A percentile compares a stretch with the other conserved stretches of the same genome.
These are phyloP conservation scores for Volucella bombylans DNA, from an alignment of 2,888 invertebrate genomes.

Conservation along the genomic window DNA sequence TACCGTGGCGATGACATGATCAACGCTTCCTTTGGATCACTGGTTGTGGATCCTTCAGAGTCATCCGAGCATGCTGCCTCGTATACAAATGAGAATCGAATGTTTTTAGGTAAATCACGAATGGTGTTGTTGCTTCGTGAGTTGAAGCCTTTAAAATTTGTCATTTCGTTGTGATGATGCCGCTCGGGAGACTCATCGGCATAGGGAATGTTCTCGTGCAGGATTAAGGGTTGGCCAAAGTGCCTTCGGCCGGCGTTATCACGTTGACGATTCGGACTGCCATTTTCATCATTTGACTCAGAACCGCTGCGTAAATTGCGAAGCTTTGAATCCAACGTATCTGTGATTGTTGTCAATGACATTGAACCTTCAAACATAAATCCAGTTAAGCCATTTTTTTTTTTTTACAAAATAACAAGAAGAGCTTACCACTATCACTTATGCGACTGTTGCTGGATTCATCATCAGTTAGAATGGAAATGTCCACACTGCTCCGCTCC, in stretches of 20 bases:
- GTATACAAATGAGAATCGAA: constrained; percentile 79
- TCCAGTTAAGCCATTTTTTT: constrained; percentile 22
- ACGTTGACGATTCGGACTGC: constrained; percentile 81
- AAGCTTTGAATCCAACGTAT: constrained; percentile 92
- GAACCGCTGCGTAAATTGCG: constrained; percentile 88
- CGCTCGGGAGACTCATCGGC: constrained; percentile 87
- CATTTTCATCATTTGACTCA: constrained; percentile 84
- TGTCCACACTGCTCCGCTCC: constrained; percentile 80
- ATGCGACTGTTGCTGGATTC: constrained; percentile 81
- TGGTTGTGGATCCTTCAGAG: constrained; percentile 81
- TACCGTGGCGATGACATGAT: constrained; percentile 81
- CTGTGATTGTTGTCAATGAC: constrained; percentile 91
- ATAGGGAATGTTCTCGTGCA: constrained; percentile 87
- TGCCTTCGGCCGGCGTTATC: constrained; percentile 78
- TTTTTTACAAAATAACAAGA: background rate
- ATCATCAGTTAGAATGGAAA: constrained; percentile 81
- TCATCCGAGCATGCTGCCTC: constrained; percentile 79
- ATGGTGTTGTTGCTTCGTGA: constrained; percentile 50
- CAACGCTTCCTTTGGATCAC: constrained; percentile 81
- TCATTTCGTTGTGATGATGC: constrained; percentile 77
- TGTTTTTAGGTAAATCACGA: constrained; percentile 76
- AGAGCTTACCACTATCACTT: constrained; percentile 80
- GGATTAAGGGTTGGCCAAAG: constrained; percentile 81
- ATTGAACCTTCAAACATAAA: constrained; percentile 87
- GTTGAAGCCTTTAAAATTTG: constrained; percentile 67